Base-by-base conservation (phyloP, 2,888 invertebrate species). In the Ophion ellenae region DNA sequence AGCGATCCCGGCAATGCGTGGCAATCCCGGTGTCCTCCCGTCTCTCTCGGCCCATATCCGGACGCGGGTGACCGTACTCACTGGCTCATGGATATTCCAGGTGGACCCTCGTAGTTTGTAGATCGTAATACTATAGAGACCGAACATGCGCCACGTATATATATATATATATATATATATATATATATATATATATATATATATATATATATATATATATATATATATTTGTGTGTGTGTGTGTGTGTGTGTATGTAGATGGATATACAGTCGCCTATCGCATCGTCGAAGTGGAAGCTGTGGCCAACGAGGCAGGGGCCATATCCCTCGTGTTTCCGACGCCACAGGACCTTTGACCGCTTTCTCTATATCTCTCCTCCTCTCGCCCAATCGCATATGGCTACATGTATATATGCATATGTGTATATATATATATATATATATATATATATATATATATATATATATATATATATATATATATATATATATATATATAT, bases 1-100 rank as follows among this genome's bases (percentile, higher is more conserved):
- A 78, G 80, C 86, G 70, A 87, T 89, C 85, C 85, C 81, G 88
- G 88, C 87, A 87, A 88, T 87, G 90, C 89, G 90, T 88, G 86
- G 84, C 88, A 86, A 88, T 89, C 82, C 84, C 81, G 77, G 81
- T 76, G 36, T 47, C 14, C 57, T 80, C 83, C 80, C 78, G 24
- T n/a, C 66, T 47, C 57, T 73, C 63, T 76, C 59, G 61, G 63
- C 71, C 81, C 86, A 85, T 85, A 69, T 81, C 84, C 84, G 76
- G 84, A 87, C 82, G 85, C 61, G 84, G 83, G 81, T 76, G 75
- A 81, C 76, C 67, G 74, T 74, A 76, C 82, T 77, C 77, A 77
- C 70, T 69, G 57, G 81, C 75, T 85, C 81, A 73, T 85, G 84
- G 75, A 74, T 81, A 82, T 74, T 77, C 84, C 83, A 85, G 81